phyloP scores from a whole-genome alignment of 2,888 invertebrate species.

The Heliconius sara region DNA sequence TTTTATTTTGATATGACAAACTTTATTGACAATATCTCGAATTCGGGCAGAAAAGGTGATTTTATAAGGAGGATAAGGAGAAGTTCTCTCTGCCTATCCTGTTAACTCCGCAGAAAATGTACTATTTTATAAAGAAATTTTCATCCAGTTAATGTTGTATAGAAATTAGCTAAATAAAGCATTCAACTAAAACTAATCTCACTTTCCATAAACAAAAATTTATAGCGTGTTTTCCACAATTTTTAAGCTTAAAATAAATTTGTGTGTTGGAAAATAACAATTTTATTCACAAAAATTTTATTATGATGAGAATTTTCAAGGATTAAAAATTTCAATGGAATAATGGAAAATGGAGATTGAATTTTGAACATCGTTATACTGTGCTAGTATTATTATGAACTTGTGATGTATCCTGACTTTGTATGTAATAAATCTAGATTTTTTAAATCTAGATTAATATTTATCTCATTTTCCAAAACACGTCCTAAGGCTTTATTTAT shows the following conservation, averaged over 20 bases:
- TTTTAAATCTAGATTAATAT: not conserved
- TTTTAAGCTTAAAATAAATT: not conserved
- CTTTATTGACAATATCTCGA: not conserved
- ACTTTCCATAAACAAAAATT: not conserved
- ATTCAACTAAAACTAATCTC: not conserved
- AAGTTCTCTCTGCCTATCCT: no score
- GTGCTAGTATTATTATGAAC: not conserved
- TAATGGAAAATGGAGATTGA: constrained; percentile 6
- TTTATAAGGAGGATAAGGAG: no score
- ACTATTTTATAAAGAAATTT: not conserved
- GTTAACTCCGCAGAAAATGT: not conserved
- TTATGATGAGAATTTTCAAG: constrained; percentile 12
- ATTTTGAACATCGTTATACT: constrained; percentile 1
- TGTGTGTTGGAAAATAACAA: constrained; percentile 1
- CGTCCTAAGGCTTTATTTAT: no score
- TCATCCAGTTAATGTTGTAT: not conserved
- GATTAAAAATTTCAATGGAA: constrained; percentile 14
- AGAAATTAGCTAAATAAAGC: not conserved
- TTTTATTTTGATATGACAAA: not conserved
- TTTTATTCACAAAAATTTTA: constrained; percentile 5
- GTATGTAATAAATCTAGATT: not conserved
- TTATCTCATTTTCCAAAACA: no score
- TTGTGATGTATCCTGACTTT: not conserved
- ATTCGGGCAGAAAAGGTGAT: not conserved
- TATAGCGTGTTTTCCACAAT: not conserved